phyloP scores from a whole-genome alignment of 2,797 vertebrate genomes.

The Bovichtus variegatus region DNA sequence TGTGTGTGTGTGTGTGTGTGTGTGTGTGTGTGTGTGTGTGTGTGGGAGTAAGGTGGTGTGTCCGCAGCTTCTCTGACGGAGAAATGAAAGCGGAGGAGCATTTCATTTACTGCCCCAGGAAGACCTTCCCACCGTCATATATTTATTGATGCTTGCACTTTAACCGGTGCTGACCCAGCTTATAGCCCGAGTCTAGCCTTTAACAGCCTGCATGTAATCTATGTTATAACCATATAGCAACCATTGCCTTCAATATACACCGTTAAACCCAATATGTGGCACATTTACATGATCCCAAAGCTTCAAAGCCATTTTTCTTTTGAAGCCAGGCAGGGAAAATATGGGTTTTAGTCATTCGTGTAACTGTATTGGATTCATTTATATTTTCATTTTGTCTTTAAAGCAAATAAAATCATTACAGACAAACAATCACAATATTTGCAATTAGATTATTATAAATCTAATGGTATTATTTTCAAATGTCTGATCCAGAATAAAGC shows the following conservation, averaged over 20 bases:
- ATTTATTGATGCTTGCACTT: constrained; percentile 70
- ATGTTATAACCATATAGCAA: constrained; percentile 26
- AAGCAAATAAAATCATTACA: not conserved
- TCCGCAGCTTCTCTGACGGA: constrained; percentile 43
- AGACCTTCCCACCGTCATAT: constrained; percentile 62
- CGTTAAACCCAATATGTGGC: not conserved
- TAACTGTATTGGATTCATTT: not conserved
- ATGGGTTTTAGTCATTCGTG: not conserved
- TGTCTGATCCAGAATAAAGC: not conserved
- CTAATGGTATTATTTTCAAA: not conserved
- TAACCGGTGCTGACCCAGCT: constrained; percentile 72
- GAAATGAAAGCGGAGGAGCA: constrained; percentile 63
- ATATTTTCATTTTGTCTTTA: not conserved
- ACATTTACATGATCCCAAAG: not conserved
- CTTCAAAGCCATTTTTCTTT: not conserved
- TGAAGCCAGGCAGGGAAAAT: not conserved
- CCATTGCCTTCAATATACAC: constrained; percentile 16
- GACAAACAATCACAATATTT: not conserved
- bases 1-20: constrained; percentile 19
- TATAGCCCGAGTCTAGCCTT: constrained; percentile 30
- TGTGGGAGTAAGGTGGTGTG: constrained; percentile 26
- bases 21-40: constrained; percentile 28
- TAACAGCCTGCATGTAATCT: constrained; percentile 25
- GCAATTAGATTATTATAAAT: not conserved
- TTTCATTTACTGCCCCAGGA: constrained; percentile 73